Conservation (phyloP, 1,140 invertebrate genomes). For the Drosophila ananassae region DNA sequence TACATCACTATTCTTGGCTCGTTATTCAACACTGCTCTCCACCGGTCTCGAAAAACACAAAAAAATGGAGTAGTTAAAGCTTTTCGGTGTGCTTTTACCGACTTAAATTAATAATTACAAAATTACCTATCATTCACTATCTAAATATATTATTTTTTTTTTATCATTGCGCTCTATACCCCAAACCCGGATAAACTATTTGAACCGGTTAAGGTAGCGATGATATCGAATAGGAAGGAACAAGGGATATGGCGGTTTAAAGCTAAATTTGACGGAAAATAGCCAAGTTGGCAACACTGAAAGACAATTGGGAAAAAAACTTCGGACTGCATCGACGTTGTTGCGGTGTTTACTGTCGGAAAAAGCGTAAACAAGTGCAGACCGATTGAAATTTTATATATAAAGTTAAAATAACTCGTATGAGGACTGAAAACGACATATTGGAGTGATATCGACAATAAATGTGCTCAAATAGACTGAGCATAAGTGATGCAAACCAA, state of each 20-base stretch:
- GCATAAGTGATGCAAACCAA: neutral
- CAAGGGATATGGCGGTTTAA: too few species aligned
- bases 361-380: conserved; percentile 7
- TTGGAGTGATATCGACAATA: neutral
- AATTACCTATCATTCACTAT: too few species aligned
- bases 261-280: too few species aligned
- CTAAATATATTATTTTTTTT: too few species aligned
- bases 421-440: conserved; percentile 1
- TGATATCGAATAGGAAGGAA: too few species aligned
- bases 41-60: too few species aligned
- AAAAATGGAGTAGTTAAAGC: too few species aligned
- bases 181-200: too few species aligned
- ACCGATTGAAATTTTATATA: neutral
- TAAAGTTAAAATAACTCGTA: neutral
- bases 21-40: neutral
- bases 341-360: neutral
- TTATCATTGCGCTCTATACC: too few species aligned
- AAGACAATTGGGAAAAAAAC: conserved; percentile 8
- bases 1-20: neutral
- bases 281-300: neutral
- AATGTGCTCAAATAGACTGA: conserved; percentile 4
- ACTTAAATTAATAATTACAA: too few species aligned
- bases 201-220: too few species aligned
- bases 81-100: too few species aligned
- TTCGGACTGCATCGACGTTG: conserved; percentile 5